A percentile compares a stretch with the other conserved stretches of the same genome.
phyloP scores from a whole-genome alignment of 2,113 vertebrate species.

The Paradoxurus hermaphroditus region DNA sequence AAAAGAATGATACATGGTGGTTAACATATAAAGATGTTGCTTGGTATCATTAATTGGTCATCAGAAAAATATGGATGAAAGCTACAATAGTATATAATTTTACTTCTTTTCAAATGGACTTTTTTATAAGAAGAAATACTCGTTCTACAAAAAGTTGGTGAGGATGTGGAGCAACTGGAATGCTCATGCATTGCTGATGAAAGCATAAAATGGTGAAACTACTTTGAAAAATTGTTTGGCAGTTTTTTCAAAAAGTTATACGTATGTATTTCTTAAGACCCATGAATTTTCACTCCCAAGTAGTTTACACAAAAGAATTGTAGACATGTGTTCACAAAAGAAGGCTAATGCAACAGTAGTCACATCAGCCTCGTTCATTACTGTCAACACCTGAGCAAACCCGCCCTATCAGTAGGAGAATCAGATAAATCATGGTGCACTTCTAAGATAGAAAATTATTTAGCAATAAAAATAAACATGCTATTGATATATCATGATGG shows the following conservation, averaged over 20 bases:
- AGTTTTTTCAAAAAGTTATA: not conserved
- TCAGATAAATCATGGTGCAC: not conserved
- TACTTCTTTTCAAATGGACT: not conserved
- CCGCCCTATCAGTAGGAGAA: not conserved
- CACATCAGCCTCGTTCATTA: not conserved
- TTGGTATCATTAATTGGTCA: not conserved
- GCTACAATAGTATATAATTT: not conserved
- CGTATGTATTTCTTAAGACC: not conserved
- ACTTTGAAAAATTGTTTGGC: conserved; percentile 10
- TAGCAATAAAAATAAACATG: not conserved
- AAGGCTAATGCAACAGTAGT: not conserved
- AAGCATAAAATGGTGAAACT: not conserved
- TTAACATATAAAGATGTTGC: not conserved
- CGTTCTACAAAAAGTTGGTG: not conserved
- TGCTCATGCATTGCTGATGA: not conserved
- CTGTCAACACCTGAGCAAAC: not conserved
- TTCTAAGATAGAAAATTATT: not conserved
- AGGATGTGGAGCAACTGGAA: not conserved
- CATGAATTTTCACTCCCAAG: not conserved
- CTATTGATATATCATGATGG: not conserved
- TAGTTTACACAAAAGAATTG: not conserved
- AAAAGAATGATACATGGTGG: not conserved
- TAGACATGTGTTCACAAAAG: not conserved
- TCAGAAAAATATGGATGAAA: not conserved
- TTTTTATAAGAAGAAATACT: not conserved